Evolutionary conservation across 1,140 invertebrate species (phyloP).

Genomic region (Drosophila triauraria): DNA sequence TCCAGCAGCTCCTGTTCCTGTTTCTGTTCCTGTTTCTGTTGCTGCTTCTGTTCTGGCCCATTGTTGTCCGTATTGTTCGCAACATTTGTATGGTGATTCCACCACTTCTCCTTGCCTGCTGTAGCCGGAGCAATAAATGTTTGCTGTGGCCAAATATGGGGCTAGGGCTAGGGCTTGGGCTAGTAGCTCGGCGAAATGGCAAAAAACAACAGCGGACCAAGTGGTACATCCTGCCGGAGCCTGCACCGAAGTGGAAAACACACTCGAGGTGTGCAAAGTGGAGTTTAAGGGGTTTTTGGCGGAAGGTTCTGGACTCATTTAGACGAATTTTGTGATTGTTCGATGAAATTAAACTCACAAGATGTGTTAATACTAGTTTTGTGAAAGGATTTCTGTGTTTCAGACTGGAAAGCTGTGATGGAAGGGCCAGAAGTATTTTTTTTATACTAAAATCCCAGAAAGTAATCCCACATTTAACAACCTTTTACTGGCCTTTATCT

Average conservation of each 20-base stretch:
- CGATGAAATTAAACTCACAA: too few species aligned
- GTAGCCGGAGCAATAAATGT: slow-evolving; percentile 43
- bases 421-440: too few species aligned
- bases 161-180: slow-evolving; percentile 11
- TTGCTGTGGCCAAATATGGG: slow-evolving; percentile 54
- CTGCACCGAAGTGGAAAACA: slow-evolving; percentile 34
- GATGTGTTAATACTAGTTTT: too few species aligned
- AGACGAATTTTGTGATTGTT: too few species aligned
- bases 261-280: slow-evolving; percentile 25
- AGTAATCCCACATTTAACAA: neutral
- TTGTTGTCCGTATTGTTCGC: slow-evolving; percentile 36
- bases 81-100: slow-evolving; percentile 56
- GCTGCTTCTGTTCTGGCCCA: slow-evolving; percentile 14
- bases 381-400: too few species aligned
- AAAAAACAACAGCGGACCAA: slow-evolving; percentile 25
- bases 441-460: too few species aligned
- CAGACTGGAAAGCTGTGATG: too few species aligned
- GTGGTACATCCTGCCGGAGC: slow-evolving; percentile 14
- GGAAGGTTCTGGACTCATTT: too few species aligned
- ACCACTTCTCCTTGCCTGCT: neutral
- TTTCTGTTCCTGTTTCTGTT: slow-evolving; percentile 12
- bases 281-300: neutral
- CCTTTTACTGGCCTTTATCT: neutral
- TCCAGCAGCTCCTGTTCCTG: slow-evolving; percentile 11
- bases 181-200: slow-evolving; percentile 25